A percentile compares a stretch with the other conserved stretches of the same genome.
These are phyloP conservation scores for Sepiola atlantica DNA, from an alignment of 2,888 invertebrate genomes.

Conservation along the genomic window DNA sequence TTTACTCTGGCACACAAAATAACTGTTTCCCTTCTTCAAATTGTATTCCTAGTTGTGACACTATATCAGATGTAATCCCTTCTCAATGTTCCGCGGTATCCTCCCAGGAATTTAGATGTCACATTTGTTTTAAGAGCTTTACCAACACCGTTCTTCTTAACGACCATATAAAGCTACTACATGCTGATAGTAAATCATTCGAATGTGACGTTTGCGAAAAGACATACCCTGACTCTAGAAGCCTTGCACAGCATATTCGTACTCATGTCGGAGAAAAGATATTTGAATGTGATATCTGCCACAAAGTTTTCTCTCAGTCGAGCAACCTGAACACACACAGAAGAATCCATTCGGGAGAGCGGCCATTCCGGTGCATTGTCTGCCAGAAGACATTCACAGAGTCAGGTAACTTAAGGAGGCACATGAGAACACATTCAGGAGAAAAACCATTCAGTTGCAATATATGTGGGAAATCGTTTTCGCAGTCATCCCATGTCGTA, in stretches of 20 bases:
- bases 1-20: background rate
- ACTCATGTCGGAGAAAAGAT: background rate
- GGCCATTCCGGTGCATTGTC: background rate
- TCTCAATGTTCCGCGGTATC: background rate
- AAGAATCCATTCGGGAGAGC: conserved; percentile 16
- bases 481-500: conserved; percentile 16
- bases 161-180: background rate
- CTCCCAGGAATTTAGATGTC: background rate
- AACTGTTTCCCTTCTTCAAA: background rate
- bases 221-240: background rate
- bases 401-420: background rate
- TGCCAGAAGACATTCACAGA: conserved; percentile 11
- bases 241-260: background rate
- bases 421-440: conserved; percentile 37
- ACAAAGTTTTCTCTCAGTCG: conserved; percentile 34
- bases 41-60: background rate
- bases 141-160: background rate
- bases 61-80: background rate
- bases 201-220: conserved; percentile 4
- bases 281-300: conserved; percentile 16
- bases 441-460: conserved; percentile 35
- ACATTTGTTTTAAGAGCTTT: conserved; percentile 35
- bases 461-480: conserved; percentile 24
- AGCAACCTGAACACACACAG: conserved; percentile 32
- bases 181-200: background rate